Evolutionary conservation across 2,113 vertebrate genomes (phyloP), one percentile per base, ranked within the genome.

Genomic region (Hippocampus abdominalis): DNA sequence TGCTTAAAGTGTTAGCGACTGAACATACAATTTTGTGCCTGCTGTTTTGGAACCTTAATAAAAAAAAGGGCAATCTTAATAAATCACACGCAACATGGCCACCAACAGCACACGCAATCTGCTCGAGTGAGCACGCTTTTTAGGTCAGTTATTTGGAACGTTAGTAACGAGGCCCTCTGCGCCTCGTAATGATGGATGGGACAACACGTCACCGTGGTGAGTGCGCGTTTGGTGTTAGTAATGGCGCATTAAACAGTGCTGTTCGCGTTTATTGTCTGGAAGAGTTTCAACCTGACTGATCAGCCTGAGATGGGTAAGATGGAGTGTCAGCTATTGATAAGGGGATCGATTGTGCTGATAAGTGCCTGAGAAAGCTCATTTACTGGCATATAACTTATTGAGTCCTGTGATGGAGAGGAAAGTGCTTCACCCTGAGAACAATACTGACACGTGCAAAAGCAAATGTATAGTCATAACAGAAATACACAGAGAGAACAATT

Each of bases 241-340:
- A 39, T 59, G 74, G 21, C 68, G 79, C 61, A 64, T 77, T 77
- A 69, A 72, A 59, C 53, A 3, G 48, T 15, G 16, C 60, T 78
- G 73, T 71, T 15, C 0, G 1, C 69, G 74, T 54, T 78, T 83
- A 73, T 85, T 82, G 79, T 66, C 79, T 77, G 70, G 64, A 72
- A 81, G 68, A 68, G 73, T 73, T 80, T 80, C 68, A 79, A 72
- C 80, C 74, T 81, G 83, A 87, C 71, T 77, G 80, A 83, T 81
- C 64, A 69, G 82, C n/a, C 49, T 69, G 44, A 81, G 82, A 88
- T 81, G 72, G 80, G 83, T 81, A 81, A 68, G 49, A 71, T 65
- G 36, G 71, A 27, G 78, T 83, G 79, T 85, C 82, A 85, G 69
- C 40, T 85, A 84, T 85, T 81, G 87, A 87, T 80, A 73, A 72